phyloP scores from a whole-genome alignment of 2,888 invertebrate species.

The Plebejus melissa region DNA sequence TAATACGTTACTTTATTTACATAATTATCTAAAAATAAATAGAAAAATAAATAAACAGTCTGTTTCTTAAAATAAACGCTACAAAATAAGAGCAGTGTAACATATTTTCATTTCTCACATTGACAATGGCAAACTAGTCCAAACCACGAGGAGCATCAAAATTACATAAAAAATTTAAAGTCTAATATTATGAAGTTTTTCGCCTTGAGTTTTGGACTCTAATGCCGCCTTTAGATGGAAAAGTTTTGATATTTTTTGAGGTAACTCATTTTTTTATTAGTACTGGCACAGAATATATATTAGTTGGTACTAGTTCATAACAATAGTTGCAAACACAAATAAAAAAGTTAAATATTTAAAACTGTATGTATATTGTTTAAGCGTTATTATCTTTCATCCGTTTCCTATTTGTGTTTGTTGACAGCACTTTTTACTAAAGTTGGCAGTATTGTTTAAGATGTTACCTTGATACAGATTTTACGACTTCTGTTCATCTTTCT shows the following conservation, averaged over 20 bases:
- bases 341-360: no score
- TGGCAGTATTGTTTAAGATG: neutral
- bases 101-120: conserved; percentile 15
- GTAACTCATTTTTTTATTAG: neutral
- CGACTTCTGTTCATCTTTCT: no score
- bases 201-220: neutral
- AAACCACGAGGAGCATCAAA: neutral
- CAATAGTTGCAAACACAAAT: no score
- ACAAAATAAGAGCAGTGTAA: conserved; percentile 21
- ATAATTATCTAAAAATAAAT: conserved; percentile 66
- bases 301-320: no score
- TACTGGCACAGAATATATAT: no score
- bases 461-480: neutral
- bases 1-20: conserved; percentile 58
- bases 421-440: neutral
- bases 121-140: neutral
- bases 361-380: no score
- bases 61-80: conserved; percentile 14
- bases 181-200: no score
- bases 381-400: neutral
- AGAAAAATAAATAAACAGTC: conserved; percentile 70
- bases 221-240: neutral
- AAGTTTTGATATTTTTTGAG: neutral
- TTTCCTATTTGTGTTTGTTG: neutral
- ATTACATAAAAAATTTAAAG: no score